phyloP scores from a whole-genome alignment of 2,888 invertebrate species.

The Blomia tropicalis region DNA sequence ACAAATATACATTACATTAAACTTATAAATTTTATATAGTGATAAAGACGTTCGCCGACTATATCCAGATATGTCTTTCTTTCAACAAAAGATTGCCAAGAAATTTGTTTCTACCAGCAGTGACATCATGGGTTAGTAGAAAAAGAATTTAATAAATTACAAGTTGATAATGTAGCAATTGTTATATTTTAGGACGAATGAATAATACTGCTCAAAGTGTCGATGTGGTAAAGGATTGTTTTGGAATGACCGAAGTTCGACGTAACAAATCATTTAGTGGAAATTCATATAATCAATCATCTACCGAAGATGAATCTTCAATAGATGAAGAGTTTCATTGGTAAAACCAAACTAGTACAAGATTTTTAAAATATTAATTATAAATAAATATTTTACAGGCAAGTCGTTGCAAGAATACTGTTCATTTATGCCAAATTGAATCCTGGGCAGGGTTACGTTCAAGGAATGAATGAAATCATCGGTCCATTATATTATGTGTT shows the following conservation, averaged over 20 bases:
- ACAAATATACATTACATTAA: not conserved
- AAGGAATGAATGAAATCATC: conserved; percentile 97
- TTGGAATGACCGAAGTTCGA: conserved; percentile 25
- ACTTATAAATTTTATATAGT: not conserved
- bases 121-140: conserved; percentile 23
- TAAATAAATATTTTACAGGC: conserved; percentile 59
- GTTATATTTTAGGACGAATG: conserved; percentile 10
- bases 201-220: conserved; percentile 22
- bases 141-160: not conserved
- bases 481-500: conserved; percentile 96
- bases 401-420: conserved; percentile 81
- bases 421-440: conserved; percentile 95
- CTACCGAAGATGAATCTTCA: conserved; percentile 5
- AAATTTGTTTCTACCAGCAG: conserved; percentile 19
- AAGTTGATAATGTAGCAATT: too few relatives aligned
- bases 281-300: conserved; percentile 16
- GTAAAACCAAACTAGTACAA: conserved; percentile 8
- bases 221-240: conserved; percentile 23
- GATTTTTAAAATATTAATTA: conserved; percentile 52
- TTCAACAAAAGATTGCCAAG: conserved; percentile 66
- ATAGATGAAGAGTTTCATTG: conserved; percentile 23
- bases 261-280: conserved; percentile 11
- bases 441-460: conserved; percentile 72
- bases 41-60: conserved; percentile 66
- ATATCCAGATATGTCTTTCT: conserved; percentile 90